Evolutionary conservation across 2,888 invertebrate species (phyloP).

Genomic region (Sphaeridia pumilis): DNA sequence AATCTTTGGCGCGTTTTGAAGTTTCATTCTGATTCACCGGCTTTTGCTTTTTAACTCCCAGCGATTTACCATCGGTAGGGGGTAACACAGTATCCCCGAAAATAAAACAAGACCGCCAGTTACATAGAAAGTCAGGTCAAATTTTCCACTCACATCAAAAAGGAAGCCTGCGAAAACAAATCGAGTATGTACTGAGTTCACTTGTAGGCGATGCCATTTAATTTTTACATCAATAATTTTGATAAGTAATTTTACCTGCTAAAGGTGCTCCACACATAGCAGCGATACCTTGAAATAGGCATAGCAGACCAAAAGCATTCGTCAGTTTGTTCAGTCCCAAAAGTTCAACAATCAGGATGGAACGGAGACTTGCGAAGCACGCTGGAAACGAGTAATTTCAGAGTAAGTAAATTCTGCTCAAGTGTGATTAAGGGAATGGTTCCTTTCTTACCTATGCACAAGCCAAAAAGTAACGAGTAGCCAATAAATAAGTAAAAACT

Average conservation of each 20-base stretch:
- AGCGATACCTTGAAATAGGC: constrained; percentile 46
- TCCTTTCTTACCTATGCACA: constrained; percentile 70
- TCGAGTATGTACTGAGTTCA: neutral
- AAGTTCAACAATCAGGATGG: constrained; percentile 58
- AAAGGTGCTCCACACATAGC: constrained; percentile 55
- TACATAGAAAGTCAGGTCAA: constrained; percentile 68
- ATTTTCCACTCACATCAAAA: constrained; percentile 59
- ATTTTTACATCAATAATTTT: neutral
- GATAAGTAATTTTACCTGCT: constrained; percentile 52
- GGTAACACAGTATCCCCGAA: constrained; percentile 74
- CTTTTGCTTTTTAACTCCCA: too few species aligned
- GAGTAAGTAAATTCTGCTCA: too few species aligned
- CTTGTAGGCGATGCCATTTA: neutral
- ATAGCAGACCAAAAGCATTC: constrained; percentile 48
- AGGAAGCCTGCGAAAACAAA: constrained; percentile 53
- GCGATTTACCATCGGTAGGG: constrained; percentile 59
- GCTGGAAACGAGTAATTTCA: too few species aligned
- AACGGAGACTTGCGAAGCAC: constrained; percentile 85
- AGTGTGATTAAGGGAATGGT: too few species aligned
- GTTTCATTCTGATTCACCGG: too few species aligned
- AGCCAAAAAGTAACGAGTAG: constrained; percentile 73
- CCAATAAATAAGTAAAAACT: constrained; percentile 56
- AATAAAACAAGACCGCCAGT: constrained; percentile 68
- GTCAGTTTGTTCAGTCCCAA: constrained; percentile 47
- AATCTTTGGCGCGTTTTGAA: too few species aligned